These are phyloP conservation scores for Sylvilagus bachmani DNA, from an alignment of 2,113 vertebrate genomes.

Conservation along the genomic window DNA sequence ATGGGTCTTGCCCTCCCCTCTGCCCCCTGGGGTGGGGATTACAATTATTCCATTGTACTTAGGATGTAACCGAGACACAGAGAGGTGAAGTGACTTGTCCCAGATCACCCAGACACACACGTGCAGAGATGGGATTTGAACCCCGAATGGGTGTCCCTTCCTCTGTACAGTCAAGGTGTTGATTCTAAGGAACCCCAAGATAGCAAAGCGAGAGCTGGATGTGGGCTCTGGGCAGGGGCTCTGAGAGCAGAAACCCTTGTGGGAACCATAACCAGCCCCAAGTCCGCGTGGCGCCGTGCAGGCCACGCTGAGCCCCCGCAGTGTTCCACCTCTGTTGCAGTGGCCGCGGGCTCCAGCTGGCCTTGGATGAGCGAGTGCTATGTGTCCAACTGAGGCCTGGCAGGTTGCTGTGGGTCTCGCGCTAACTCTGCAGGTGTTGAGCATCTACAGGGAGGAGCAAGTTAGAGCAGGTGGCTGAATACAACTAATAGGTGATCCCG, in stretches of 20 bases:
- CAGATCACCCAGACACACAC: not conserved
- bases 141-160: not conserved
- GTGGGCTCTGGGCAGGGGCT: not conserved
- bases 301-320: too few relatives aligned
- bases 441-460: not conserved
- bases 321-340: not conserved
- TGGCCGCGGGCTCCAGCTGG: not conserved
- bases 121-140: not conserved
- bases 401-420: not conserved
- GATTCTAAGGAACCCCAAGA: not conserved
- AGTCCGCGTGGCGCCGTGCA: too few relatives aligned
- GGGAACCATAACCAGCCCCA: not conserved
- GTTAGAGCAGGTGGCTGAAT: not conserved
- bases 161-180: too few relatives aligned
- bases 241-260: not conserved
- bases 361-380: too few relatives aligned
- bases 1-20: not conserved
- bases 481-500: not conserved
- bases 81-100: not conserved
- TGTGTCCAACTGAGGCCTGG: not conserved
- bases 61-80: constrained; percentile 41
- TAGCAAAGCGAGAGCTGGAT: not conserved
- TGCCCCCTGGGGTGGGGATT: not conserved
- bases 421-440: not conserved
- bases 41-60: not conserved